Evolutionary conservation across 2,888 invertebrate genomes (phyloP).

Genomic region (Electrophaes corylata): DNA sequence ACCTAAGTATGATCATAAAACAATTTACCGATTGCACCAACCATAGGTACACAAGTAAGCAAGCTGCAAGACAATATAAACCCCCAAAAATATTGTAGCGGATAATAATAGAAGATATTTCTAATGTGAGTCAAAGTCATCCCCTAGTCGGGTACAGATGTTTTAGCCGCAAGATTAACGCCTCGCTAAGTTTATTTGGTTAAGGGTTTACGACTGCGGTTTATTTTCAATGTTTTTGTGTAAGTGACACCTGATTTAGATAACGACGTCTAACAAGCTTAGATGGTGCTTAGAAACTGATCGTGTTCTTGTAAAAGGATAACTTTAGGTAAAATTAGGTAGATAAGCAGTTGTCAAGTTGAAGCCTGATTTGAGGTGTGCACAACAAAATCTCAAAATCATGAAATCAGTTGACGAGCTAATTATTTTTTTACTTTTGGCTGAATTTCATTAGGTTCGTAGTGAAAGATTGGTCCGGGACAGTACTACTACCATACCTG

Average conservation of each 20-base stretch:
- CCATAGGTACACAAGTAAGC: background rate
- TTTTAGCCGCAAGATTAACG: slow-evolving; percentile 69
- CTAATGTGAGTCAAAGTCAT: slow-evolving; percentile 46
- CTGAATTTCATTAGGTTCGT: too few species aligned
- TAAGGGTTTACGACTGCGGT: slow-evolving; percentile 75
- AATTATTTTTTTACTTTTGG: too few species aligned
- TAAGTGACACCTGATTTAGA: slow-evolving; percentile 77
- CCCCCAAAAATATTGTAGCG: background rate
- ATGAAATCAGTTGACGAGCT: too few species aligned
- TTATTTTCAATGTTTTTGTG: slow-evolving; percentile 69
- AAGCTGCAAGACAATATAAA: background rate
- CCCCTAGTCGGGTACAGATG: slow-evolving; percentile 67
- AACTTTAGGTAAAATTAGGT: background rate
- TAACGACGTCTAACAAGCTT: slow-evolving; percentile 46
- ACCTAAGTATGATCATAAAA: too few species aligned
- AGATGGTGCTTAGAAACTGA: slow-evolving; percentile 17
- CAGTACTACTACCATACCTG: too few species aligned
- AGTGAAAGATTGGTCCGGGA: too few species aligned
- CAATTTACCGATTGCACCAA: background rate
- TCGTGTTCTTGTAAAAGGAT: background rate
- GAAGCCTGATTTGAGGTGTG: too few species aligned
- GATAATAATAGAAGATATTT: slow-evolving; percentile 12
- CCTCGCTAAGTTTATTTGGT: slow-evolving; percentile 75
- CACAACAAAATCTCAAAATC: too few species aligned
- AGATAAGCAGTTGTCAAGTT: background rate